These are phyloP conservation scores for Chloroclysta siterata DNA, from an alignment of 2,888 invertebrate genomes.

Conservation along the genomic window DNA sequence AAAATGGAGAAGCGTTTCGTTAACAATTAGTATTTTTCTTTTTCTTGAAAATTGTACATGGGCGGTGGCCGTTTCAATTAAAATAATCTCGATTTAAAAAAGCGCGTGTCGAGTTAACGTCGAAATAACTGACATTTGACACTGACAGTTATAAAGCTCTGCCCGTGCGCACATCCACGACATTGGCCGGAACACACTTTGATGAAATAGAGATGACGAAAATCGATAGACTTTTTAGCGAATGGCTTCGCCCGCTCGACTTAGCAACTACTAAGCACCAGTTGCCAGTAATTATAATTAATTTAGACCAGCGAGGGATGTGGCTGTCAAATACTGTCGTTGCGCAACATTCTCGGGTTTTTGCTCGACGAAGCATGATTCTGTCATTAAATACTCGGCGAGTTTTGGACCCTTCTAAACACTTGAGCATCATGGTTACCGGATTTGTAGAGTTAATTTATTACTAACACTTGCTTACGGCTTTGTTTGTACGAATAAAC, in stretches of 20 bases:
- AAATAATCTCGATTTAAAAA: no score
- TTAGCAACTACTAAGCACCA: slow-evolving; percentile 3
- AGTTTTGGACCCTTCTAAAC: slow-evolving; percentile 34
- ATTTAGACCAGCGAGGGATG: slow-evolving; percentile 38
- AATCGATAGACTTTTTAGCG: not conserved
- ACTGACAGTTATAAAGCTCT: no score
- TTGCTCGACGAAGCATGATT: slow-evolving; percentile 39
- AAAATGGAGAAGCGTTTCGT: no score
- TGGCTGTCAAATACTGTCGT: slow-evolving; percentile 31
- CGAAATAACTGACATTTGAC: no score
- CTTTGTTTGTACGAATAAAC: not conserved
- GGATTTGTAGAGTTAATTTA: not conserved
- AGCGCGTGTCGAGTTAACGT: no score
- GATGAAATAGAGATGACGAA: no score
- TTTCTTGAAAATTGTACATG: no score
- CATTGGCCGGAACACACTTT: no score
- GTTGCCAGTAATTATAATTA: slow-evolving; percentile 39
- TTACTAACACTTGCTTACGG: not conserved
- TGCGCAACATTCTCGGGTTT: slow-evolving; percentile 35
- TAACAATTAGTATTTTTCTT: no score
- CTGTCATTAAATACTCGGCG: slow-evolving; percentile 33
- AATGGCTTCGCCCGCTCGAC: not conserved
- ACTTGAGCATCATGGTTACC: not conserved
- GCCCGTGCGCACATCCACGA: no score
- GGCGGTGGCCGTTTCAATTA: no score